Evolutionary conservation across 2,113 vertebrate genomes (phyloP).

Genomic region (Austrofundulus limnaeus): DNA sequence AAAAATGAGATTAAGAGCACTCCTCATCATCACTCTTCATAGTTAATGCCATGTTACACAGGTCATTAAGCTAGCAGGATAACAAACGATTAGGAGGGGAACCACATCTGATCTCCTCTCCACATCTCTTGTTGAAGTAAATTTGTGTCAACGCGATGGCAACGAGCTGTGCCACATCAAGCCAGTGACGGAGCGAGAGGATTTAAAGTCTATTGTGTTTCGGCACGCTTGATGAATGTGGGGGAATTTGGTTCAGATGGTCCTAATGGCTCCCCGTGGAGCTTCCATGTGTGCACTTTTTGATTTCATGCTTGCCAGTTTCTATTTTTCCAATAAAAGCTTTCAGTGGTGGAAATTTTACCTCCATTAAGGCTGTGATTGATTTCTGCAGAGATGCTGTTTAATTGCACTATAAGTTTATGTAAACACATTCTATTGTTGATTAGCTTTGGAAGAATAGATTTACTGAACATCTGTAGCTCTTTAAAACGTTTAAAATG

Average conservation of each 20-base stretch:
- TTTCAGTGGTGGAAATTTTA: conserved; percentile 20
- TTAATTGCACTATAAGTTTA: background rate
- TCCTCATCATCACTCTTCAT: conserved; percentile 28
- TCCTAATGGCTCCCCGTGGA: conserved; percentile 61
- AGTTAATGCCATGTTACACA: conserved; percentile 62
- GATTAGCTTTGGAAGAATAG: too few relatives aligned
- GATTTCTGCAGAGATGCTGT: conserved; percentile 24
- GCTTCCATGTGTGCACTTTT: conserved; percentile 50
- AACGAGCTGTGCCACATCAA: conserved; percentile 58
- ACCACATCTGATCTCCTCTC: conserved; percentile 53
- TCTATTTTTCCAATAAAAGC: conserved; percentile 39
- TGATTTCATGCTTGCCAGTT: conserved; percentile 58
- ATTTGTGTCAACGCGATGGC: conserved; percentile 59
- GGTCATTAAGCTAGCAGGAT: conserved; percentile 62
- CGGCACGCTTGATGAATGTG: conserved; percentile 62
- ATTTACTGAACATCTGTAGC: too few relatives aligned
- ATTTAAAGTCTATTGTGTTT: conserved; percentile 69
- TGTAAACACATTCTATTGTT: too few relatives aligned
- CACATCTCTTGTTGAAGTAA: conserved; percentile 49
- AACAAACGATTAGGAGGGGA: conserved; percentile 50
- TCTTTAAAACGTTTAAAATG: too few relatives aligned
- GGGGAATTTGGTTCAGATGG: conserved; percentile 64
- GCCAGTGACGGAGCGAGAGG: conserved; percentile 62
- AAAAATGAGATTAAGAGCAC: conserved; percentile 49
- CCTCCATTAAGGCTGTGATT: conserved; percentile 28